phyloP scores from a whole-genome alignment of 2,797 vertebrate genomes.

The Allobates femoralis region DNA sequence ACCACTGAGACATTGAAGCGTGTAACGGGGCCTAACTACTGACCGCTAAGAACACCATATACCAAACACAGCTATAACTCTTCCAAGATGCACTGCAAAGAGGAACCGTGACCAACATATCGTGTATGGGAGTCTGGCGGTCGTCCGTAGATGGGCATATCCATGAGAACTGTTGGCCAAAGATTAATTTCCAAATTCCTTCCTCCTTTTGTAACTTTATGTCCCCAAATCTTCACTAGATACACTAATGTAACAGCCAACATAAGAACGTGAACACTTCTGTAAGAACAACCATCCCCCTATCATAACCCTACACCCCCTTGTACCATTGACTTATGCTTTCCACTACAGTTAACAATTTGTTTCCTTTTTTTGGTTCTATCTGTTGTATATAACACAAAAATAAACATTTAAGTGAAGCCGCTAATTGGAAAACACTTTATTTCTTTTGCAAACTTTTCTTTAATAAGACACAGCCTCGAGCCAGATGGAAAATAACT shows the following conservation, averaged over 20 bases:
- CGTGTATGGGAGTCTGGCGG: neutral
- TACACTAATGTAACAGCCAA: neutral
- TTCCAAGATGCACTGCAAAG: no score
- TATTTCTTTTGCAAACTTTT: slow-evolving; percentile 1
- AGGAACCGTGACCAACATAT: no score
- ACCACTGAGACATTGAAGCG: no score
- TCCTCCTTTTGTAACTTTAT: neutral
- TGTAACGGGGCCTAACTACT: no score
- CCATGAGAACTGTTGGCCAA: neutral
- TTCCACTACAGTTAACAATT: neutral
- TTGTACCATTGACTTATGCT: neutral
- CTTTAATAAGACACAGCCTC: neutral
- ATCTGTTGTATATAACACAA: neutral
- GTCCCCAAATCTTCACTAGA: neutral
- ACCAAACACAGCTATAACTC: no score
- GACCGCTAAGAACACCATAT: no score
- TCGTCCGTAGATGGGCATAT: neutral
- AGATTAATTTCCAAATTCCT: neutral
- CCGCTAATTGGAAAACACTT: slow-evolving; percentile 3
- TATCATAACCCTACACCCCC: neutral
- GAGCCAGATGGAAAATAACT: neutral
- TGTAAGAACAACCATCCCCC: neutral
- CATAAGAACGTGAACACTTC: neutral
- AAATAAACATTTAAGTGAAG: neutral
- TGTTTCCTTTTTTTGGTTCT: neutral